Base-by-base conservation (phyloP, 2,888 invertebrate genomes). In the Chalcosyrphus nemorum region DNA sequence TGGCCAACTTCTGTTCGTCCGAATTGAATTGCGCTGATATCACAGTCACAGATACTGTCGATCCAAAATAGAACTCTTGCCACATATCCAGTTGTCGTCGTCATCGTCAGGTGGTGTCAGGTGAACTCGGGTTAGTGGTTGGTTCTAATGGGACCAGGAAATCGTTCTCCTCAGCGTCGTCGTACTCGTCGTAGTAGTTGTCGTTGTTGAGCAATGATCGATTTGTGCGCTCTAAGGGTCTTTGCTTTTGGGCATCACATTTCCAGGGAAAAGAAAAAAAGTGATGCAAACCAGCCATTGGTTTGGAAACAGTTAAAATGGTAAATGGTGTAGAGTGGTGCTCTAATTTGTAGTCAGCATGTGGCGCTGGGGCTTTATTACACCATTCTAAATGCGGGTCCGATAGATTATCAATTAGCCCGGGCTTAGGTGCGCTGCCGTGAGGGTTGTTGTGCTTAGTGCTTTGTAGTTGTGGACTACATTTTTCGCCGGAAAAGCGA, bases 341-440 rank as follows among this genome's bases (percentile, higher is more conserved):
- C 65, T 74, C 84, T 84, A 80, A 84, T 84, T 84, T 84, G 84
- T 75, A 80, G 70, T 84, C 78, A 74, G 80, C 84, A 78, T 80
- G 75, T 78, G 80, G 84, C 70, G 78, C 84, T 75, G 84, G n/a
- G n/a, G 74, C 74, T 84, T 70, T 52, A 80, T 84, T 84, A 75
- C 78, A 65, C 63, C 84, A 80, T 84, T 75, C 80, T n/a, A 59
- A 82, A 84, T 84, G 74, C 80, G 80, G 84, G 84, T 32, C 70
- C 43, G 78, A 84, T 84, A 75, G 74, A 80, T 84, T 84, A 84
- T 84, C 84, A 84, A 84, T 84, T 84, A 84, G 84, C 68, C 59
- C 63, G 78, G 63, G 32, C 47, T 32, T 50, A 52, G 71, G 35
- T 77, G 70, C 63, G 66, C 47, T 32, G 63, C 59, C 45, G 11